These are phyloP conservation scores for Paracentrotus lividus DNA, from an alignment of 53 echinoderm and acorn worm genomes.

Conservation along the genomic window DNA sequence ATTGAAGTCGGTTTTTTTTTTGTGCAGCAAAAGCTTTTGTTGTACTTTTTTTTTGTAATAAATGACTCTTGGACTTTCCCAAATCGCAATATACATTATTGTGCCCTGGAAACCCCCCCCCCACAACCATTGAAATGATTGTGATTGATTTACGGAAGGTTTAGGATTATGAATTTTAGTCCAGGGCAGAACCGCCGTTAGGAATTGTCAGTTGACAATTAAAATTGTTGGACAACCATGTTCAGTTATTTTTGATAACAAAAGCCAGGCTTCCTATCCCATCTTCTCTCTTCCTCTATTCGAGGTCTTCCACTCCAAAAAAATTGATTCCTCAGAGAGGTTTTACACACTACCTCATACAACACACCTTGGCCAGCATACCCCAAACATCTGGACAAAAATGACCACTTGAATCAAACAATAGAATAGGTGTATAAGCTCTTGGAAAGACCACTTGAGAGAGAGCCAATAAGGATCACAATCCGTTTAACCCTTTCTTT, in stretches of 20 bases:
- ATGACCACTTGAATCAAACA: slow-evolving; percentile 39
- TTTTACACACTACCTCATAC: neutral
- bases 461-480: slow-evolving; percentile 23
- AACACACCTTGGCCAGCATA: neutral
- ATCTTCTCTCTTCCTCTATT: neutral
- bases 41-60: too few species aligned
- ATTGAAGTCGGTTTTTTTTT: too few species aligned
- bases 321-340: neutral
- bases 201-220: too few species aligned
- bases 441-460: slow-evolving; percentile 35
- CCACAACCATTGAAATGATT: too few species aligned
- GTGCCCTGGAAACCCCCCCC: too few species aligned
- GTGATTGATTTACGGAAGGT: too few species aligned
- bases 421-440: slow-evolving; percentile 42
- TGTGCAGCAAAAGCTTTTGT: too few species aligned
- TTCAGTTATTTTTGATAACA: neutral
- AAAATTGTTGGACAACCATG: too few species aligned
- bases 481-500: neutral
- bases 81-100: too few species aligned
- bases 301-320: neutral
- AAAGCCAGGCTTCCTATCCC: neutral
- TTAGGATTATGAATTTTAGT: too few species aligned
- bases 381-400: slow-evolving; percentile 2
- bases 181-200: too few species aligned
- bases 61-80: too few species aligned